These are phyloP conservation scores for Dolichallabes microphthalmus DNA, from an alignment of 2,113 vertebrate species.

Conservation along the genomic window DNA sequence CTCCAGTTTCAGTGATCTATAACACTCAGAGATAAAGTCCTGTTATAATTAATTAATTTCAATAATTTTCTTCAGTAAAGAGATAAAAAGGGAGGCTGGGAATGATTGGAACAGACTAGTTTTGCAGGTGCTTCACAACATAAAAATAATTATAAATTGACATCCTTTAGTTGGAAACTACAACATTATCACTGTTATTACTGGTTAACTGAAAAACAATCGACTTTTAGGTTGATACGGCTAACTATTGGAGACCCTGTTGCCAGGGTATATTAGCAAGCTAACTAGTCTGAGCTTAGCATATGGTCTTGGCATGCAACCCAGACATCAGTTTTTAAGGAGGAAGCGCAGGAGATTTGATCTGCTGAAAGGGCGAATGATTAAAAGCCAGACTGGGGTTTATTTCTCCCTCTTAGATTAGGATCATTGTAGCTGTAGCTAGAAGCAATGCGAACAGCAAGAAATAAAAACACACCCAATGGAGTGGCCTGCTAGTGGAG, in stretches of 20 bases:
- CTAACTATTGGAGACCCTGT: not conserved
- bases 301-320: not conserved
- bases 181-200: not conserved
- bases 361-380: conserved; percentile 48
- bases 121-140: no score
- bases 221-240: not conserved
- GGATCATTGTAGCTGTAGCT: not conserved
- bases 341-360: not conserved
- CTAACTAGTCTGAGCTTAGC: not conserved
- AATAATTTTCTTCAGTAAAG: no score
- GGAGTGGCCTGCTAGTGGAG: conserved; percentile 64
- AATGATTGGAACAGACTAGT: no score
- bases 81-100: no score
- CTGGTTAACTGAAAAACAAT: not conserved
- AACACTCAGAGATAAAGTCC: no score
- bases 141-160: not conserved
- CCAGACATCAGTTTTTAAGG: not conserved
- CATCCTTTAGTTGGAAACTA: no score
- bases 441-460: conserved; percentile 64
- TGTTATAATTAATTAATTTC: no score
- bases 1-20: no score
- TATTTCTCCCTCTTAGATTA: conserved; percentile 59
- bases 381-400: conserved; percentile 58
- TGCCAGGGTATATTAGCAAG: not conserved
- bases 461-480: conserved; percentile 70